These are phyloP conservation scores for Nowickia ferox DNA, from an alignment of 2,888 invertebrate genomes.

Conservation along the genomic window DNA sequence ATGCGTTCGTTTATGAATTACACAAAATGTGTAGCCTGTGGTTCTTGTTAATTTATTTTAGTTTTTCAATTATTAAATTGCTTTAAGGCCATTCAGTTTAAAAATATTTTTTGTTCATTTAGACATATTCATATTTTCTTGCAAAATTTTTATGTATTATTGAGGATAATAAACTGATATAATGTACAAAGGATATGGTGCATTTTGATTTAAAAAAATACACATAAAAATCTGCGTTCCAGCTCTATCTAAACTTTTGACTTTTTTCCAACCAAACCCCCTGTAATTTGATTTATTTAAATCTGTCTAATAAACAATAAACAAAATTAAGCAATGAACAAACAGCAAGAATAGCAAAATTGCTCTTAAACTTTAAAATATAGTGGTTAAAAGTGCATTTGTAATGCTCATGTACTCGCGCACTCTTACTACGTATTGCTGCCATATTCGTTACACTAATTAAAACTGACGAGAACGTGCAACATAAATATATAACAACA, in stretches of 20 bases:
- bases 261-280: background rate
- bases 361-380: constrained; percentile 65
- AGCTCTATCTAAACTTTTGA: background rate
- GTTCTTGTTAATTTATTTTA: background rate
- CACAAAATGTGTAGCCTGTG: background rate
- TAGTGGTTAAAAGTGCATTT: constrained; percentile 61
- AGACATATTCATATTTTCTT: background rate
- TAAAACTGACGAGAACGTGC: constrained; percentile 72
- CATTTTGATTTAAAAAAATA: background rate
- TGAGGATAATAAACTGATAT: background rate
- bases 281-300: constrained; percentile 59
- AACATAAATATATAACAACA: constrained; percentile 72
- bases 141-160: background rate
- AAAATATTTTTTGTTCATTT: background rate
- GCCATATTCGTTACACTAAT: constrained; percentile 69
- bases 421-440: constrained; percentile 40
- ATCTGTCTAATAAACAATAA: constrained; percentile 61
- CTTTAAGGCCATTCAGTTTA: constrained; percentile 50
- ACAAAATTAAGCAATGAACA: constrained; percentile 31
- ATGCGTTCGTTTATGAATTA: background rate
- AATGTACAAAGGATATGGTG: no score
- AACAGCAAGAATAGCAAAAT: constrained; percentile 47
- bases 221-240: background rate
- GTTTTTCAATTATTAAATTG: constrained; percentile 55
- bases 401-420: constrained; percentile 58